Evolutionary conservation across 2,888 invertebrate genomes (phyloP).

Genomic region (Megastigmus dorsalis): DNA sequence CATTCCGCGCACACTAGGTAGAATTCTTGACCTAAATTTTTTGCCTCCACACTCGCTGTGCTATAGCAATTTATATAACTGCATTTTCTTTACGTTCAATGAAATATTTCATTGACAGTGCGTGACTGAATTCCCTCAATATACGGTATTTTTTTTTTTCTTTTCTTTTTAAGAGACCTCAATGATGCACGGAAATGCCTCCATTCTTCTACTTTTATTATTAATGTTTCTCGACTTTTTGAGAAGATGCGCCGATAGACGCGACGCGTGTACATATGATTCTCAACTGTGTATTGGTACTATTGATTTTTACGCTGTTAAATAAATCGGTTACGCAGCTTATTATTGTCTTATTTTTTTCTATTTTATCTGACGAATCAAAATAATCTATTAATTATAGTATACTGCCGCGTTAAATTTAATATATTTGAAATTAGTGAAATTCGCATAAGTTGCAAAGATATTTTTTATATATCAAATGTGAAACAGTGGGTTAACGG

Average conservation of each 20-base stretch:
- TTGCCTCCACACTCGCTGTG: constrained; percentile 17
- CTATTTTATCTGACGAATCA: background rate
- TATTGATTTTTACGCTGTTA: too few species aligned
- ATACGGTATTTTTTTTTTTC: too few species aligned
- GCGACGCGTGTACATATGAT: too few species aligned
- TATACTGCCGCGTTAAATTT: too few species aligned
- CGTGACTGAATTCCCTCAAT: constrained; percentile 27
- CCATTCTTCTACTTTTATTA: background rate
- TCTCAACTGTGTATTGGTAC: background rate
- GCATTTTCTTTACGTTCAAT: constrained; percentile 42
- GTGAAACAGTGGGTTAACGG: too few species aligned
- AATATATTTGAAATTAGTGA: too few species aligned
- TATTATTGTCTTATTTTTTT: background rate
- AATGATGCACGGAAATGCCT: background rate
- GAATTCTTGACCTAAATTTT: constrained; percentile 48
- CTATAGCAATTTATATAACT: constrained; percentile 46
- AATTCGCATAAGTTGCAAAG: too few species aligned
- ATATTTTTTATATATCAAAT: too few species aligned
- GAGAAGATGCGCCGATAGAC: too few species aligned
- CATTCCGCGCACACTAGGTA: constrained; percentile 1
- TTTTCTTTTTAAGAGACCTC: background rate
- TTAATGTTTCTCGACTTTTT: background rate
- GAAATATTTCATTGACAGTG: constrained; percentile 46
- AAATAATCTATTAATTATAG: background rate
- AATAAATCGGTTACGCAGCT: background rate